Percentiles rank a stretch among this genome's conserved stretches.
Evolutionary conservation across 2,797 vertebrate genomes (phyloP).

Genomic region (Anguilla pacifica): DNA sequence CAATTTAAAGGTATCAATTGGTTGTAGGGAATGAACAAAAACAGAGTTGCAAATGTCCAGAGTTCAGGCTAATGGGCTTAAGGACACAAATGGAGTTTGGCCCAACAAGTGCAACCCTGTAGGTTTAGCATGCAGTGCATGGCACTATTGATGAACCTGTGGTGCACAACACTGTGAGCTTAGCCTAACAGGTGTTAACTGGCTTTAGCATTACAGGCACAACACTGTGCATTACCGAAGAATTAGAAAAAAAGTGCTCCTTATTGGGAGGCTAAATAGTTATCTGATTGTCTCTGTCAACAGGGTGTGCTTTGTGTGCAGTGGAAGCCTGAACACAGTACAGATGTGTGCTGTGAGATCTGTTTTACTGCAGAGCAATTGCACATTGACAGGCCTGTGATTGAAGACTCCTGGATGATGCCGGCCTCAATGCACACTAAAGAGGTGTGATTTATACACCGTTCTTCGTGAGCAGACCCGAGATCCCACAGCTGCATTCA

Average conservation of each 20-base stretch:
- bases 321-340: not conserved
- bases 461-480: not conserved
- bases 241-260: not conserved
- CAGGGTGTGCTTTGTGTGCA: not conserved
- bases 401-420: slow-evolving; percentile 2
- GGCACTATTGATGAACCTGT: not conserved
- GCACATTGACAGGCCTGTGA: slow-evolving; percentile 19
- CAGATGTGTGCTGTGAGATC: not conserved
- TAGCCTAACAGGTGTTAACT: too few relatives aligned
- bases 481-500: not conserved
- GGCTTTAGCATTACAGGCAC: too few relatives aligned
- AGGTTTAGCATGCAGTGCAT: too few relatives aligned
- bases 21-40: not conserved
- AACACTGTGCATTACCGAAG: not conserved
- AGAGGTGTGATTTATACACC: slow-evolving; percentile 17
- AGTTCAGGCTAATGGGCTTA: not conserved
- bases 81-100: not conserved
- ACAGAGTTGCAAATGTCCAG: not conserved
- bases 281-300: not conserved
- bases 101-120: too few relatives aligned
- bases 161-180: too few relatives aligned
- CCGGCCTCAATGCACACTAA: not conserved
- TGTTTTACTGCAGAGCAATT: slow-evolving; percentile 25
- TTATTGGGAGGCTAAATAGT: not conserved
- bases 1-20: not conserved